Conservation (phyloP, 2,113 vertebrate genomes). For the Camelus bactrianus region DNA sequence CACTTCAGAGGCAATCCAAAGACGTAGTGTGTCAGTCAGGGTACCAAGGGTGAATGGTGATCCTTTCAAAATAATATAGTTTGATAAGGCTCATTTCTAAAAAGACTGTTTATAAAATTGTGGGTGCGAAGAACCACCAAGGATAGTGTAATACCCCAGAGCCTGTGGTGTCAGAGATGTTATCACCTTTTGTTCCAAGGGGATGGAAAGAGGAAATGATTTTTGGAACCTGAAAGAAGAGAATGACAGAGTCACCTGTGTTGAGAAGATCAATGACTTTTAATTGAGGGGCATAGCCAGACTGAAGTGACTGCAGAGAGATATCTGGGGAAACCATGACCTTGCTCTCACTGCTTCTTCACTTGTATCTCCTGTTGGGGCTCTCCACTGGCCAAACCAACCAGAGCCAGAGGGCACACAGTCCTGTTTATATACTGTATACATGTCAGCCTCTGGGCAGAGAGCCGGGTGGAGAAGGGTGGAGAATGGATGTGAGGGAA, state of each 20-base stretch:
- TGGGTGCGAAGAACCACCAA: background rate
- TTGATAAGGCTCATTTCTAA: background rate
- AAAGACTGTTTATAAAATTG: background rate
- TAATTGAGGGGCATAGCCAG: background rate
- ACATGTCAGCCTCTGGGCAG: background rate
- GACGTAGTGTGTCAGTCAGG: background rate
- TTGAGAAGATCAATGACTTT: slow-evolving; percentile 4
- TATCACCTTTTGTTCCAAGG: background rate
- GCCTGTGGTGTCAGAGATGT: background rate
- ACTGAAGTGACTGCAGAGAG: background rate
- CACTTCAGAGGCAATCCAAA: background rate
- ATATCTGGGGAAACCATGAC: background rate
- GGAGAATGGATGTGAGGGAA: background rate
- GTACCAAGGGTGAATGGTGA: background rate
- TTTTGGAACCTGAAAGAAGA: background rate
- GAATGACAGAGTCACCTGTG: background rate
- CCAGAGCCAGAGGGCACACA: background rate
- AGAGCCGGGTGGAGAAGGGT: background rate
- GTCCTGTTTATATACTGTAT: background rate
- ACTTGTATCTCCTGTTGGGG: background rate
- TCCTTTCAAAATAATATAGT: background rate
- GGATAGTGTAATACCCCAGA: background rate
- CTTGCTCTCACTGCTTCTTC: background rate
- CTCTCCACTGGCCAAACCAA: background rate
- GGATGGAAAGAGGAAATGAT: background rate